Evolutionary conservation across 2,888 invertebrate species (phyloP), one percentile per base, ranked within the genome.

Genomic region (Azorinus chamasolen): DNA sequence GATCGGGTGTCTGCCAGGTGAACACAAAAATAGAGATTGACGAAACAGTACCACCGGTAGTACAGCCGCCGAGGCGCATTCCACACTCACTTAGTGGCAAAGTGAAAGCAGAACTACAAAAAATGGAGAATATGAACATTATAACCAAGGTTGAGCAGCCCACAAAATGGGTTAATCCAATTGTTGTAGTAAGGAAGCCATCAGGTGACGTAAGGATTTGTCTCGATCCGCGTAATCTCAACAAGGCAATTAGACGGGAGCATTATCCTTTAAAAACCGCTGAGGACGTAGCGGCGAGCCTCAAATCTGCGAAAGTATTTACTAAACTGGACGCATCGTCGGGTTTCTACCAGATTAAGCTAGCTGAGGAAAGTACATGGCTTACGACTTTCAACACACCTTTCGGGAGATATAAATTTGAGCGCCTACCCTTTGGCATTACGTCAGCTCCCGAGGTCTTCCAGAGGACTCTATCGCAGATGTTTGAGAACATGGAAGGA

Each of bases 271-370:
- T 66, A 22, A 78, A 51, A 24, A 83, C 83, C 0, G 10, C 80
- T 12, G 82, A 83, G 12, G 83, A 87, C 27, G 58, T 87, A 14
- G 25, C 69, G 0, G 70, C 80, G 1, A 48, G 63, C 10, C 64
- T 84, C 8, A 46, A 39, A 5, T 72, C 71, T 12, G 75, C 77
- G 1, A 76, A 39, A 27, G 39, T 51, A 2, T 87, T 87, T 51
- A 75, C 79, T 10, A 75, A 71, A 20, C 25, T 82, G 6, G 83
- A 85, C 54, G 63, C 76, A 2, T 32, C 62, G n/a, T 54, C 59
- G n/a, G 85, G 85, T 0, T 86, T 79, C 46, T 87, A 83, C 80
- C 51, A 4, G 10, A 53, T 82, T 3, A 72, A 65, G 24, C 51
- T 88, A 1, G 54, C 53, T 12, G 54, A 58, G 16, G 20, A 57